phyloP scores from a whole-genome alignment of 2,113 vertebrate species.

The Onychostoma macrolepis region DNA sequence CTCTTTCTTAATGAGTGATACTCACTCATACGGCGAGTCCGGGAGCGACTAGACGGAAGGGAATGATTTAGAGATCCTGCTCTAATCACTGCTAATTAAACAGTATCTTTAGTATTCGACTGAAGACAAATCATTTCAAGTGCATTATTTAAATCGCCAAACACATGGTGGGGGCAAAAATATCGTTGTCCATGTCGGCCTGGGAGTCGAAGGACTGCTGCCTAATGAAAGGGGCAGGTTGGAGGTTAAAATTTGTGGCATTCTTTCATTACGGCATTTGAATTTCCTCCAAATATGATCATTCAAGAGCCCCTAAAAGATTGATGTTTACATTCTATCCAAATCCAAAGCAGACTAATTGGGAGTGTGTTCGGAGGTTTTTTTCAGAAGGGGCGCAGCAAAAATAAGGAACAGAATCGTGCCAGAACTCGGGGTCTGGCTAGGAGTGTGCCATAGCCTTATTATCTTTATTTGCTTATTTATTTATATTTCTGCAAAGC shows the following conservation, averaged over 20 bases:
- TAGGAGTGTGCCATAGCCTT: constrained; percentile 36
- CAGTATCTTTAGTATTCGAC: not conserved
- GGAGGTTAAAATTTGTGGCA: constrained; percentile 2
- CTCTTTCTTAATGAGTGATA: constrained; percentile 30
- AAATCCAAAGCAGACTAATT: constrained; percentile 32
- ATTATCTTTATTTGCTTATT: constrained; percentile 55
- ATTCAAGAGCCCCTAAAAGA: not conserved
- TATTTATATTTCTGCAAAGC: constrained; percentile 58
- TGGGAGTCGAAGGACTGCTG: not conserved
- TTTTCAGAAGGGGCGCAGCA: constrained; percentile 32
- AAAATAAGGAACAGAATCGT: constrained; percentile 44
- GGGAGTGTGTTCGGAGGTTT: constrained; percentile 10
- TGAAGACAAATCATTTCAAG: constrained; percentile 10
- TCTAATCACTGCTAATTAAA: constrained; percentile 25
- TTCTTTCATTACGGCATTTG: not conserved
- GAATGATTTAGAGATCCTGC: not conserved
- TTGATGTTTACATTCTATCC: not conserved
- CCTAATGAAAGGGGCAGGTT: constrained; percentile 1
- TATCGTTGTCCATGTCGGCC: not conserved
- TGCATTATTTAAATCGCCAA: constrained; percentile 3
- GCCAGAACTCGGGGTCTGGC: constrained; percentile 55
- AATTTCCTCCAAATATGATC: not conserved
- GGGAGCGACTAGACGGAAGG: not conserved
- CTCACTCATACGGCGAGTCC: not conserved
- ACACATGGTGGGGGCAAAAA: not conserved